phyloP scores from a whole-genome alignment of 2,113 vertebrate species.

The Corythornis vintsioides region DNA sequence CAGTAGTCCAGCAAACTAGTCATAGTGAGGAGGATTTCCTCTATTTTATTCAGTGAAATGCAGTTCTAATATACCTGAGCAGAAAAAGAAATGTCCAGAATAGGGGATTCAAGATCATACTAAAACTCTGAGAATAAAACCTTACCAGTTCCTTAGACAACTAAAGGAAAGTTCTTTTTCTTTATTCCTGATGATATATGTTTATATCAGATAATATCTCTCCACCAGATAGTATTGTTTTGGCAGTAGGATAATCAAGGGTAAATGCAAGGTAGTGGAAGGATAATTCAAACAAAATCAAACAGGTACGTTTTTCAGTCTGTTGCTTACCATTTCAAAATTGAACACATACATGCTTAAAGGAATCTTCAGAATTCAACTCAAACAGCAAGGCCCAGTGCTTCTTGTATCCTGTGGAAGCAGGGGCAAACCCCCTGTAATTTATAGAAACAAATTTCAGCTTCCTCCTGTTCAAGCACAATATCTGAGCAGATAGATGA shows the following conservation, averaged over 20 bases:
- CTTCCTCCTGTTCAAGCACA: not conserved
- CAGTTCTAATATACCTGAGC: not conserved
- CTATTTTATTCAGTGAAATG: not conserved
- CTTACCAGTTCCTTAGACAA: not conserved
- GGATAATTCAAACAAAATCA: not conserved
- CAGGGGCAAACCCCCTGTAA: not conserved
- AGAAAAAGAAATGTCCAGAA: not conserved
- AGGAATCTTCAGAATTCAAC: not conserved
- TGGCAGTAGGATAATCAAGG: not conserved
- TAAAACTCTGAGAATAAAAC: not conserved
- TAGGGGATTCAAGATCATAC: not conserved
- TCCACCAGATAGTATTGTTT: not conserved
- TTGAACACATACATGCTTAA: not conserved
- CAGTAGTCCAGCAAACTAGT: not conserved
- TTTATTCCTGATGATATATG: not conserved
- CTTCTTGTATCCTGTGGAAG: not conserved
- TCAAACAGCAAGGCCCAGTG: not conserved
- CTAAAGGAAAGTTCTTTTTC: not conserved
- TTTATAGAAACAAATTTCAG: not conserved
- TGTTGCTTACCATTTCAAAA: not conserved
- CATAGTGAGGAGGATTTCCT: not conserved
- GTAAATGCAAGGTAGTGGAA: not conserved
- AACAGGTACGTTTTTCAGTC: not conserved
- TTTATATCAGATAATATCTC: not conserved
- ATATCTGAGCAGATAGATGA: not conserved